Evolutionary conservation across 2,113 vertebrate genomes (phyloP).

Genomic region (Neolamprologus modestus): DNA sequence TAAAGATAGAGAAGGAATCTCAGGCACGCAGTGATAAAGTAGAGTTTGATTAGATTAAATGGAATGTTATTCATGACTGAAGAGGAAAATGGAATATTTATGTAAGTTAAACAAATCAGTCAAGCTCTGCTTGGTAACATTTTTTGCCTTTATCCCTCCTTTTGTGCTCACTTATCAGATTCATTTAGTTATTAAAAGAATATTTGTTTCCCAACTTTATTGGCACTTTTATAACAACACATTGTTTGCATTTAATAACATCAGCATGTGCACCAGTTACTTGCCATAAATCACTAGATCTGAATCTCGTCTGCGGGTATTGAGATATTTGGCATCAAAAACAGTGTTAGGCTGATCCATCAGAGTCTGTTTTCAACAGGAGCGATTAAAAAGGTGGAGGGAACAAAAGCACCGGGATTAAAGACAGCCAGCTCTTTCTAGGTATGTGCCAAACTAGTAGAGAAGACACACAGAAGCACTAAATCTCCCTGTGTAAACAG

Average conservation of each 20-base stretch:
- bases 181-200: not conserved
- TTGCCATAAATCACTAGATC: not conserved
- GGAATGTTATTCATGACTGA: not conserved
- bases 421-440: not conserved
- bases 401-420: slow-evolving; percentile 21
- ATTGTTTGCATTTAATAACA: not conserved
- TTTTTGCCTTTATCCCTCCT: not conserved
- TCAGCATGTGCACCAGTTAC: not conserved
- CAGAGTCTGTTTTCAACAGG: not conserved
- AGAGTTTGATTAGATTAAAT: not conserved
- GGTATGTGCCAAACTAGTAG: slow-evolving; percentile 5
- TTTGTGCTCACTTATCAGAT: not conserved
- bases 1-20: not conserved
- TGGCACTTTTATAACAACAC: not conserved
- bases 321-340: not conserved
- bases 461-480: not conserved
- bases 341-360: not conserved
- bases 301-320: not conserved
- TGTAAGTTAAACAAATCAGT: not conserved
- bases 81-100: not conserved
- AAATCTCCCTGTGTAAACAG: not conserved
- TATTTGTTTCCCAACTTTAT: not conserved
- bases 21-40: not conserved
- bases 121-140: not conserved
- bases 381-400: slow-evolving; percentile 19